Base-by-base conservation (phyloP, 2,113 vertebrate genomes). In the Cebus imitator region DNA sequence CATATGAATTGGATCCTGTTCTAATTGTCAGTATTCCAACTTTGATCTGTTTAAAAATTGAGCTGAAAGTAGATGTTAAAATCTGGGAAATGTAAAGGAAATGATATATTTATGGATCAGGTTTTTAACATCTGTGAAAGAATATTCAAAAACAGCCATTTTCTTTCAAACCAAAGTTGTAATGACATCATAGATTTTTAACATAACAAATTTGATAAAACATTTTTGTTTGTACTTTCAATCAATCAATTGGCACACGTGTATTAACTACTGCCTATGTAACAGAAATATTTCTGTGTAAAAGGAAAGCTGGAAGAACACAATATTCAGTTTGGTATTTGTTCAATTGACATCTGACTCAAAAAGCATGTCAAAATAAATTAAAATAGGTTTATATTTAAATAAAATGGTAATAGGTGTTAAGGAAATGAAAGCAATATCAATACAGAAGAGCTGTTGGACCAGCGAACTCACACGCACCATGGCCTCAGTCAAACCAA, bases 51-150 rank as follows among this genome's bases (percentile, higher is more conserved):
- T 94, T 55, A 55, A n/a, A 94, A 88, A 68, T 23, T 91, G 61
- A 96, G 11, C 20, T 96, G 50, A 96, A 93, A 79, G 3, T 35
- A 92, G 78, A 96, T 87, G 91, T 91, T 43, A 68, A 94, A 91
- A 87, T 35, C 70, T 78, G 20, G 94, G 50, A 55, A 92, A 87
- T 10, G 87, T 90, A 66, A 79, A 66, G 52, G 0, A 95, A 92
- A 94, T 50, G 4, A 0, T 87, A 8, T 91, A 37, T 58, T 82
- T 85, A n/a, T n/a, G 17, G 87, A 84, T 84, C 57, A 45, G 17
- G n/a, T 83, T 97, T 97, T 79, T 92, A 92, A 61, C 3, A 61
- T 58, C 48, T 87, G 11, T 58, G 50, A 57, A 48, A 13, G 21
- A 35, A 82, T 8, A 90, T 21, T 96, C 43, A 81, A 40, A 92